Conservation (phyloP, 2,888 invertebrate genomes). For the Geophilus truncorum region DNA sequence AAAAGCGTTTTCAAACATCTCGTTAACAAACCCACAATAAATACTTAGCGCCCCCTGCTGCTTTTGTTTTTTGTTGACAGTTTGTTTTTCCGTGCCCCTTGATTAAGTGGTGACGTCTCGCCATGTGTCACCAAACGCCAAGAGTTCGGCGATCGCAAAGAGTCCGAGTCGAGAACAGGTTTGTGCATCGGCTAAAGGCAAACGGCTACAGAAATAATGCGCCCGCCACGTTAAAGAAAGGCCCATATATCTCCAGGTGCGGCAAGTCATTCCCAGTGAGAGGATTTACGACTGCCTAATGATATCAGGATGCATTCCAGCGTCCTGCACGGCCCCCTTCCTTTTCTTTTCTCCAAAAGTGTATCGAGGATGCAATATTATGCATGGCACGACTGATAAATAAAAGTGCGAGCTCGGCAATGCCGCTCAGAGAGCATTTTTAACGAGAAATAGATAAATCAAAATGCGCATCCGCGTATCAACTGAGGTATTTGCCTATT, state of each 20-base stretch:
- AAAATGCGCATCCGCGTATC: neutral
- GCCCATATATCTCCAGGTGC: slow-evolving; percentile 23
- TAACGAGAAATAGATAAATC: neutral
- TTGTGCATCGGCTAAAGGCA: slow-evolving; percentile 13
- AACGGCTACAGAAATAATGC: neutral
- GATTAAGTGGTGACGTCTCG: slow-evolving; percentile 19
- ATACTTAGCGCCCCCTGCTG: neutral
- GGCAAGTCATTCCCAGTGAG: slow-evolving; percentile 3
- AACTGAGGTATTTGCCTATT: neutral
- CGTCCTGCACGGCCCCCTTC: neutral
- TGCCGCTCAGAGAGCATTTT: neutral
- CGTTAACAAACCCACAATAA: slow-evolving; percentile 3
- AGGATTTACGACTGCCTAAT: slow-evolving; percentile 10
- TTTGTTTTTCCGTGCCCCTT: slow-evolving; percentile 10
- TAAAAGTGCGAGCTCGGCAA: neutral
- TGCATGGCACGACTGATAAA: neutral
- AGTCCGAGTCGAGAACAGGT: neutral
- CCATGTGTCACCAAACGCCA: slow-evolving; percentile 16
- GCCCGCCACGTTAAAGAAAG: neutral
- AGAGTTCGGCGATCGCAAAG: neutral
- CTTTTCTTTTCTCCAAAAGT: neutral
- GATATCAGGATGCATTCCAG: slow-evolving; percentile 8
- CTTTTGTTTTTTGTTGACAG: slow-evolving; percentile 25
- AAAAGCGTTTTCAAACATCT: neutral
- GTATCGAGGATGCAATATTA: slow-evolving; percentile 1